phyloP scores from a whole-genome alignment of 1,140 invertebrate genomes.

The Pinna nobilis region DNA sequence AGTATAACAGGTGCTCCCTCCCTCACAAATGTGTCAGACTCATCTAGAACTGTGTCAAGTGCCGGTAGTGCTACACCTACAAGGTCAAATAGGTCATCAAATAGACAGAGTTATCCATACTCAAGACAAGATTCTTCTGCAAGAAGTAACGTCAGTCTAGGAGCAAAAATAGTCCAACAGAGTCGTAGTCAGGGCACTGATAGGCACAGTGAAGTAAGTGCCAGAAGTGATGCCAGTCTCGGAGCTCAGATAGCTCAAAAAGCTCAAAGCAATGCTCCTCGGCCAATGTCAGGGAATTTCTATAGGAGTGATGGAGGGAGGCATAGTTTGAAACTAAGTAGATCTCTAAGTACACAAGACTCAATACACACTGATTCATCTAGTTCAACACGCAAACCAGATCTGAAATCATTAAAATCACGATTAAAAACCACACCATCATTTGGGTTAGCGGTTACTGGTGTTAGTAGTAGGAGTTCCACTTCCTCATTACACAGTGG shows the following conservation, averaged over 20 bases:
- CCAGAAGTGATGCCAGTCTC: slow-evolving; percentile 49
- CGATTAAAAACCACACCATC: slow-evolving; percentile 48
- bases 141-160: slow-evolving; percentile 66
- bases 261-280: slow-evolving; percentile 39
- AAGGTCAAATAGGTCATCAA: not conserved
- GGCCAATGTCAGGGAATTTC: slow-evolving; percentile 66
- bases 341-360: slow-evolving; percentile 29
- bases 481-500: slow-evolving; percentile 57
- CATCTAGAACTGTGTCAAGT: slow-evolving; percentile 25
- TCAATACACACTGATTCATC: slow-evolving; percentile 5
- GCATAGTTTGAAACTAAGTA: slow-evolving; percentile 78
- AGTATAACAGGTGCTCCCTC: slow-evolving; percentile 26
- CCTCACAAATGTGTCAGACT: slow-evolving; percentile 26
- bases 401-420: slow-evolving; percentile 49
- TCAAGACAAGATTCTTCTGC: slow-evolving; percentile 27
- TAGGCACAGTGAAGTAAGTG: not conserved
- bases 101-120: slow-evolving; percentile 17
- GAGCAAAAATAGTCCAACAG: slow-evolving; percentile 64
- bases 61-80: slow-evolving; percentile 28
- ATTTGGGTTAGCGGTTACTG: slow-evolving; percentile 58
- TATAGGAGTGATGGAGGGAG: slow-evolving; percentile 81
- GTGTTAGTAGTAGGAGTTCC: slow-evolving; percentile 48
- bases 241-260: slow-evolving; percentile 57
- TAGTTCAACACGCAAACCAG: slow-evolving; percentile 30
- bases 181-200: slow-evolving; percentile 55